Base-by-base conservation (phyloP, 1,140 invertebrate genomes). In the Drosophila melanogaster region DNA sequence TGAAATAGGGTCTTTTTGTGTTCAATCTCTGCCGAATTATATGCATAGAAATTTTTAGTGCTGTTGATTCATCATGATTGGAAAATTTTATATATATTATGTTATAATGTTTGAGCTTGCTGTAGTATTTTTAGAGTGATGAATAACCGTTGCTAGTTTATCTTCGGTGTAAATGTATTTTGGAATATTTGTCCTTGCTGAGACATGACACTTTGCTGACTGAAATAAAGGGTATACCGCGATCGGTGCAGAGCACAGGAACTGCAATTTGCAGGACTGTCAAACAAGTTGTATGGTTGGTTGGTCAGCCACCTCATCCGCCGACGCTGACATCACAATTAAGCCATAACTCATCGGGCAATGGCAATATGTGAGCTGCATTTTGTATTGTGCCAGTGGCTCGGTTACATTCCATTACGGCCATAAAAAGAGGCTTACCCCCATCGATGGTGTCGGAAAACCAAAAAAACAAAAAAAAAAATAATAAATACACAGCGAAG, bases 351-450 rank as follows among this genome's bases (percentile, higher is more conserved):
- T 78, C 70, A 50, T 64, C 50, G 75, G 40, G 22, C 62, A 71
- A 67, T 69, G 72, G 47, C 58, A 43, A 64, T 61, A 62, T 77
- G 50, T 44, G 26, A 53, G 54, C 66, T 71, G 60, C 56, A 77
- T 87, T 81, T 73, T 80, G 57, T 69, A 62, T 75, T 79, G 71
- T 66, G 54, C 55, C 74, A 57, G 72, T 77, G 60, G 61, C 76
- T 79, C 71, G 51, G 79, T 83, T 86, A 86, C 83, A 77, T 87
- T 43, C 83, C 79, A 86, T 86, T 86, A 86, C 71, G 66, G 70
- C 72, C 62, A 81, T 77, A 60, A 73, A 61, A 66, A 55, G 62
- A 43, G 71, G 64, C 69, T 69, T 71, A 76, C 60, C 72, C 43
- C 55, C 59, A 61, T 30, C 43, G 30, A 54, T 33, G 61, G 44